phyloP scores from a whole-genome alignment of 2,797 vertebrate genomes.

The Myoxocephalus aenaeus region DNA sequence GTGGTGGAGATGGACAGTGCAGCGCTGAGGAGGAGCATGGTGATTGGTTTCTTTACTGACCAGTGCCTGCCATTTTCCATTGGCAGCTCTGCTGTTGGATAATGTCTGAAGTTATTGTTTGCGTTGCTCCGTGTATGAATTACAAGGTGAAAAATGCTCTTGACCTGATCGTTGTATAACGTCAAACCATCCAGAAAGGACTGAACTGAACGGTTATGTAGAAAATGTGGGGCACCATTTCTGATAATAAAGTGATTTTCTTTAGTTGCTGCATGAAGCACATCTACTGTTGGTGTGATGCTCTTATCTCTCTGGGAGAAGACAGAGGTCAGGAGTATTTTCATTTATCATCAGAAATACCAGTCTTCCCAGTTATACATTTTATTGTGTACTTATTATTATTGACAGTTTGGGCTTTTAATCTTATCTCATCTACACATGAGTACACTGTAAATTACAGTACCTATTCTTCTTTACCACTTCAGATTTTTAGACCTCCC shows the following conservation, averaged over 20 bases:
- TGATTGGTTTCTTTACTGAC: constrained; percentile 32
- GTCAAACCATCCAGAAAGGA: constrained; percentile 11
- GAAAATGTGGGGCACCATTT: constrained; percentile 15
- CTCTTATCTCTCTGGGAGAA: constrained; percentile 18
- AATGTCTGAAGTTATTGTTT: constrained; percentile 8
- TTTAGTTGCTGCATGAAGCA: constrained; percentile 21
- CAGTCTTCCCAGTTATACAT: constrained; percentile 6
- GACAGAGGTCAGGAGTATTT: constrained; percentile 6
- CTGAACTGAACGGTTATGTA: constrained; percentile 10
- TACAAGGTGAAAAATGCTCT: constrained; percentile 32
- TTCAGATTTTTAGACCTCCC: not conserved
- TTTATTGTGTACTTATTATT: not conserved
- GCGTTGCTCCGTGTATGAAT: constrained; percentile 13
- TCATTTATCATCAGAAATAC: not conserved
- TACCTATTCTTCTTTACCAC: not conserved
- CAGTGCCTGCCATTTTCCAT: constrained; percentile 22
- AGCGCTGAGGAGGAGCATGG: constrained; percentile 18
- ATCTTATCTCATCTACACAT: not conserved
- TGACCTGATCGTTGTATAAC: constrained; percentile 36
- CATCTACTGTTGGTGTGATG: constrained; percentile 14
- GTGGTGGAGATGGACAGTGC: constrained; percentile 37
- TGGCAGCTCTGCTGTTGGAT: constrained; percentile 14
- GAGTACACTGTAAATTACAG: not conserved
- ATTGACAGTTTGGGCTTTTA: not conserved
- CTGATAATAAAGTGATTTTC: constrained; percentile 12